Base-by-base conservation (phyloP, 2,888 invertebrate species). In the Halictus ligatus region DNA sequence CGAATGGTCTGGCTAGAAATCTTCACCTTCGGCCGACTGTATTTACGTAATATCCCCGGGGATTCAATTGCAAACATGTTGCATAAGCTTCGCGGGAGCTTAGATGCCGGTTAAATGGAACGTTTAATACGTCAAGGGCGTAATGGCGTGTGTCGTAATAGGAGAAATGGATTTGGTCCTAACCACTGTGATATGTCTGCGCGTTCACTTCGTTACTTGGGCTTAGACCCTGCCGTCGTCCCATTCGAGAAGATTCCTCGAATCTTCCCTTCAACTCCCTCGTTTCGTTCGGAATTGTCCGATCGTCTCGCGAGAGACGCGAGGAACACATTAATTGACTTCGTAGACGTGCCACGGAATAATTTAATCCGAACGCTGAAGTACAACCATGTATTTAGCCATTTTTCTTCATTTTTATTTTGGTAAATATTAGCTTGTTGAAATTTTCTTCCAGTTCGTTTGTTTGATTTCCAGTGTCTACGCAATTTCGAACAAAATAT, bases 91-190 rank as follows among this genome's bases (percentile, higher is more conserved):
- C 78, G 78, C 74, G 82, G 64, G 84, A 79, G 88, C 90, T 90
- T 88, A 89, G 87, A 83, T 79, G 71, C 78, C 81, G 88, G 90
- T 91, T 92, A 93, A 93, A 93, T 93, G 92, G 92, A 85, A 92
- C 92, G 93, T 91, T 91, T 92, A 92, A 91, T 78, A 78, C 90
- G 91, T 89, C 90, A 89, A 87, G 83, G 88, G 84, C 89, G 92
- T 93, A 93, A 93, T 92, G 93, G 92, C 90, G 91, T 89, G 91
- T 91, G 91, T 89, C 88, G 92, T 93, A 93, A 93, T 92, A 92
- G 92, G 92, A 92, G 92, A 91, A 92, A 92, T 91, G 92, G 93
- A 94, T 94, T 94, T 92, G 91, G 85, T 80, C 86, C 75, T 79
- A 81, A 79, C 89, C 89, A 88, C 87, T 90, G 92, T 94, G 94